Conservation (phyloP, 2,797 vertebrate genomes). For the Brachymystax lenok region DNA sequence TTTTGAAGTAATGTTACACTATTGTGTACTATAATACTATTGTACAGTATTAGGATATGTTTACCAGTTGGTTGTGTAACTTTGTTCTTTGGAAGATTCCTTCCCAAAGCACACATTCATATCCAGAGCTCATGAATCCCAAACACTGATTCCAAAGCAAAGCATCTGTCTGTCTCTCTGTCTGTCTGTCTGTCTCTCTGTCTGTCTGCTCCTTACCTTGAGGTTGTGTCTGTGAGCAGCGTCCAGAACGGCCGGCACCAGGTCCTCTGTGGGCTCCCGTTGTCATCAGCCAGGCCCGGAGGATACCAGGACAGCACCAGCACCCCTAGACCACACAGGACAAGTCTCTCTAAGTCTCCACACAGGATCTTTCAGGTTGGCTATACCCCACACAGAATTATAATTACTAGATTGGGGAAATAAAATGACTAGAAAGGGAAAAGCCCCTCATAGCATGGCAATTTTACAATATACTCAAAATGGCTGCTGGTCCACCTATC, state of each 20-base stretch:
- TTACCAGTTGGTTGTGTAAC: neutral
- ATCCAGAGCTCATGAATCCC: neutral
- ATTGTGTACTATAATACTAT: neutral
- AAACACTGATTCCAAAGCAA: neutral
- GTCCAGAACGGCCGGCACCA: slow-evolving; percentile 85
- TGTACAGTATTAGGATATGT: neutral
- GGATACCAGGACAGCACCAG: slow-evolving; percentile 89
- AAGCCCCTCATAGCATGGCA: too few relatives aligned
- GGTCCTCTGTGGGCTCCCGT: slow-evolving; percentile 85
- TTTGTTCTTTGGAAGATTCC: neutral
- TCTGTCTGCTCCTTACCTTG: slow-evolving; percentile 75
- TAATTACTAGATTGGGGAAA: too few relatives aligned
- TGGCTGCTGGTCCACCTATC: too few relatives aligned
- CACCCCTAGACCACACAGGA: slow-evolving; percentile 73
- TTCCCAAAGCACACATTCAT: neutral
- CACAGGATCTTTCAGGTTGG: neutral
- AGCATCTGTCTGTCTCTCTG: slow-evolving; percentile 71
- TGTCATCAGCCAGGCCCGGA: slow-evolving; percentile 84
- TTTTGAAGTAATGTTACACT: neutral
- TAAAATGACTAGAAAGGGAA: too few relatives aligned
- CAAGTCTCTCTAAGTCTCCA: neutral
- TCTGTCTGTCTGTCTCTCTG: slow-evolving; percentile 82
- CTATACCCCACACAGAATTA: neutral
- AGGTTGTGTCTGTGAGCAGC: slow-evolving; percentile 86
- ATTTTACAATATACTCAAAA: too few relatives aligned